Conservation (phyloP, 2,888 invertebrate genomes). For the Hypercompe scribonia region DNA sequence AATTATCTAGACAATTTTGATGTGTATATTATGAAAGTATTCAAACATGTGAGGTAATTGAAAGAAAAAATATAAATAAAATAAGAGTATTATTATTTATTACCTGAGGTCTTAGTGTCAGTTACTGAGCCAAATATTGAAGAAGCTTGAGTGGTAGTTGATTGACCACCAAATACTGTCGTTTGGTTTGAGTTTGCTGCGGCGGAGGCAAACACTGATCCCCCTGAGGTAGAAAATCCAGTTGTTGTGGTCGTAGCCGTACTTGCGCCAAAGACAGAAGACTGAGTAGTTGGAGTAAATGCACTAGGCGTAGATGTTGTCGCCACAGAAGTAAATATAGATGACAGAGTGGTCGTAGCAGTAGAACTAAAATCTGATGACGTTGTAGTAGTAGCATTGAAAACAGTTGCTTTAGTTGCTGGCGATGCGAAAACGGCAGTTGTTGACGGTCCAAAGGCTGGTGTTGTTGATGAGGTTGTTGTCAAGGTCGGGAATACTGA, state of each 20-base stretch:
- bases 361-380: constrained; percentile 49
- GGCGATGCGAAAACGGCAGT: constrained; percentile 59
- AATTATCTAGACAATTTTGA: no score
- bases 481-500: constrained; percentile 53
- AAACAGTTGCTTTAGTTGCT: constrained; percentile 56
- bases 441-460: constrained; percentile 53
- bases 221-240: constrained; percentile 34
- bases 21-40: no score
- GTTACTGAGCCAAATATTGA: constrained; percentile 48
- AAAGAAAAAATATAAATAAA: not conserved
- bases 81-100: not conserved
- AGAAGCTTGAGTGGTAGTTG: constrained; percentile 32
- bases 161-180: constrained; percentile 28
- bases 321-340: constrained; percentile 21
- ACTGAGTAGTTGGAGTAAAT: constrained; percentile 42
- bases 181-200: constrained; percentile 25
- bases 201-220: constrained; percentile 24
- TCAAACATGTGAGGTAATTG: no score
- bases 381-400: constrained; percentile 50
- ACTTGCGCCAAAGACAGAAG: constrained; percentile 22
- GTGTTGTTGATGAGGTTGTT: constrained; percentile 35
- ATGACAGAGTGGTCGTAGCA: constrained; percentile 46
- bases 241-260: constrained; percentile 34
- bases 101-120: constrained; percentile 32
- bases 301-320: constrained; percentile 48